Base-by-base conservation (phyloP, 2,797 vertebrate species). In the Harpagifer antarcticus region DNA sequence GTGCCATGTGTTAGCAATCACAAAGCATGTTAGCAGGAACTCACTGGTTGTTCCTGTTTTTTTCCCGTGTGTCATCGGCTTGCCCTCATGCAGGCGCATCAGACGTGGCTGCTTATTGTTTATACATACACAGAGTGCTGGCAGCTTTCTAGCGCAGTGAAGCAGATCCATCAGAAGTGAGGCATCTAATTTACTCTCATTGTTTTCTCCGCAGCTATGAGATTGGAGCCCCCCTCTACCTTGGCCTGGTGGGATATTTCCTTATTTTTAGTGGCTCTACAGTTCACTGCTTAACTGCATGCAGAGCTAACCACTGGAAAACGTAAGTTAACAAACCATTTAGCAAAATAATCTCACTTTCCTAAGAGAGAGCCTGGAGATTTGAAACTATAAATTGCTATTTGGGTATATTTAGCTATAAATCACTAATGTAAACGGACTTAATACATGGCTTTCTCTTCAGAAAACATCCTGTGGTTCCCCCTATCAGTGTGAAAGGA, bases 41-140 rank as follows among this genome's bases (percentile, higher is more conserved):
- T 61, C 4, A 48, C 62, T 63, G 55, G 52, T 59, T 67, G 13
- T 8, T 58, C 68, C 72, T 17, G 40, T 74, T 74, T 44, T 37
- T 45, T 20, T 52, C 47, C 27, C 14, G 48, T 72, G 64, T 37
- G 52, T 58, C 72, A 49, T 50, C 33, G 10, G 47, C 47, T 17
- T 33, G 53, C 59, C 66, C 65, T 79, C 48, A 73, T 79, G 56
- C 87, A 88, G 88, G 86, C 42, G 5, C 53, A 0, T 89, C 78
- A 16, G 73, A 80, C 27, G n/a, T 72, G 58, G 66, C 76, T 31
- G 76, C 45, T 66, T 76, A 84, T 0, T 88, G 87, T 91, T 89
- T 90, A 71, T 76, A 86, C 68, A 81, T 88, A 83, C 90, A 93
- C 87, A 89, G 9, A 43, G 77, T 81, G 62, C 40, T 40, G 14